A percentile compares a stretch with the other conserved stretches of the same genome.
Conservation (phyloP, 2,888 invertebrate species). For the Nasonia oneida region DNA sequence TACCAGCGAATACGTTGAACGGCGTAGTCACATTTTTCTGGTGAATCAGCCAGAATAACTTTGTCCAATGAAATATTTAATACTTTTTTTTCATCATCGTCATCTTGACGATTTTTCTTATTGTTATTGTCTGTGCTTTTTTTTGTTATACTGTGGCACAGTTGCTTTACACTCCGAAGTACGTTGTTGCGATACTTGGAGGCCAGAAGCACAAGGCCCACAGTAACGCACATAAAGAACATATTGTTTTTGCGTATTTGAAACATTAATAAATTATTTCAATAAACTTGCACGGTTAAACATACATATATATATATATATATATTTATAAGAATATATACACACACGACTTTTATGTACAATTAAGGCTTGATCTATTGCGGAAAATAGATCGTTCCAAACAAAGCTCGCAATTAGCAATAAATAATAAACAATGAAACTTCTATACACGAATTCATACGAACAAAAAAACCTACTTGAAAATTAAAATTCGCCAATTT, state of each 20-base stretch:
- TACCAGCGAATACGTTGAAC: constrained; percentile 77
- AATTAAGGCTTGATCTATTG: constrained; percentile 31
- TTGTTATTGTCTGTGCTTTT: constrained; percentile 52
- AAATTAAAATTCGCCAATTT: neutral
- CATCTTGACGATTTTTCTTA: constrained; percentile 50
- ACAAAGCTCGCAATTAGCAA: constrained; percentile 2
- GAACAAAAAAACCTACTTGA: neutral
- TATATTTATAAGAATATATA: constrained; percentile 21
- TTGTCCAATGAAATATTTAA: constrained; percentile 70
- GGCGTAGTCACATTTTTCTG: constrained; percentile 76
- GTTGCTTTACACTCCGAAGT: constrained; percentile 72
- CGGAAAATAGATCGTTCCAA: constrained; percentile 17
- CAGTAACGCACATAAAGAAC: constrained; percentile 76
- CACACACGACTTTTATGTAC: constrained; percentile 47
- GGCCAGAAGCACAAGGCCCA: constrained; percentile 75
- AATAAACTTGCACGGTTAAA: constrained; percentile 34
- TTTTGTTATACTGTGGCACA: constrained; percentile 71
- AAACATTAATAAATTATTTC: constrained; percentile 66
- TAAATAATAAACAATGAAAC: constrained; percentile 36
- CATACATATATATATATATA: neutral
- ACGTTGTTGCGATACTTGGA: constrained; percentile 77
- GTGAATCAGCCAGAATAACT: constrained; percentile 76
- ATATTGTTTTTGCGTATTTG: constrained; percentile 70
- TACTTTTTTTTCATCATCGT: constrained; percentile 61
- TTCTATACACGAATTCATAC: neutral